These are phyloP conservation scores for Dicentrarchus labrax DNA, from an alignment of 2,113 vertebrate species.

Conservation along the genomic window DNA sequence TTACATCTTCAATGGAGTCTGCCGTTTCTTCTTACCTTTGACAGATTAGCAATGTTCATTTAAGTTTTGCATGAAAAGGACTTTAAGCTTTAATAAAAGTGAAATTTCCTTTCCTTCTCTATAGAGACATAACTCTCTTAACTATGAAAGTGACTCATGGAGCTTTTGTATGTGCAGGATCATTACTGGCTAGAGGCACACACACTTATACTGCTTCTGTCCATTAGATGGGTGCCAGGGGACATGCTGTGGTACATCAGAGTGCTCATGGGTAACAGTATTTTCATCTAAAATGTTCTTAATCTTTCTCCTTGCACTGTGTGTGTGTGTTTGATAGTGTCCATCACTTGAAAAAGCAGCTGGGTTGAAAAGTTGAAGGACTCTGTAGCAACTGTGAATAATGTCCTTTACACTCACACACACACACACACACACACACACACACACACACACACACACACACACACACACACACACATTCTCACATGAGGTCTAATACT, in stretches of 20 bases:
- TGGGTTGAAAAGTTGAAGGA: constrained; percentile 55
- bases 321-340: constrained; percentile 39
- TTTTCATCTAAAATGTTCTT: constrained; percentile 25
- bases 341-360: constrained; percentile 22
- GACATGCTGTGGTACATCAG: constrained; percentile 13
- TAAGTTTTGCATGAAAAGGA: constrained; percentile 14
- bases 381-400: constrained; percentile 27
- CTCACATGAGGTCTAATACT: background rate
- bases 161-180: constrained; percentile 22
- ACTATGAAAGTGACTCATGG: constrained; percentile 18
- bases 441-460: constrained; percentile 12
- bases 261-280: constrained; percentile 25
- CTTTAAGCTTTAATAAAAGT: constrained; percentile 12
- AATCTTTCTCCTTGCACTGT: constrained; percentile 28
- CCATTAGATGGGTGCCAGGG: constrained; percentile 16
- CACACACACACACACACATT: constrained; percentile 2
- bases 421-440: constrained; percentile 9
- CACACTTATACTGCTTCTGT: constrained; percentile 12
- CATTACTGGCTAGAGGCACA: constrained; percentile 12
- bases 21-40: constrained; percentile 9
- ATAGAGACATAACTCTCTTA: constrained; percentile 18
- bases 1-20: constrained; percentile 9
- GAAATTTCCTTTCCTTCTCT: background rate
- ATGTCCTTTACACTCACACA: constrained; percentile 16
- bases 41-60: constrained; percentile 15